A percentile compares a stretch with the other conserved stretches of the same genome.
phyloP scores from a whole-genome alignment of 2,797 vertebrate genomes.

The Spinus olivaceus region DNA sequence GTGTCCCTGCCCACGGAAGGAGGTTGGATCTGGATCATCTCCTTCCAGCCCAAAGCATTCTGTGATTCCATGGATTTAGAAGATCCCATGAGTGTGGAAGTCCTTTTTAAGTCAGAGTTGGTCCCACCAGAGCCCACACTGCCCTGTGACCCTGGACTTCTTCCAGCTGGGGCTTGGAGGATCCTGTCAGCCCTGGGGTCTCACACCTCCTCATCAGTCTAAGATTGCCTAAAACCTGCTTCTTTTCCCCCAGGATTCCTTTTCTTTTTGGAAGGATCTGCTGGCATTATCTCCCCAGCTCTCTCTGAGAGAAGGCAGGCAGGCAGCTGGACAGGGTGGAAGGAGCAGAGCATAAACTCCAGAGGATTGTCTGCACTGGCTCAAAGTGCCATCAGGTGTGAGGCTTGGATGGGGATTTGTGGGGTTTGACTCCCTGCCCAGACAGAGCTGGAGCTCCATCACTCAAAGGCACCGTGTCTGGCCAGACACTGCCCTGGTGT shows the following conservation, averaged over 20 bases:
- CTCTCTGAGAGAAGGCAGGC: not conserved
- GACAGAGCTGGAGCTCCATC: slow-evolving; percentile 38
- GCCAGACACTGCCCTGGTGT: slow-evolving; percentile 41
- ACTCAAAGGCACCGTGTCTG: not conserved
- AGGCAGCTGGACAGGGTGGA: not conserved
- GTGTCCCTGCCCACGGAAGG: not conserved
- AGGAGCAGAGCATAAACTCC: not conserved
- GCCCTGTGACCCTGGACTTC: not conserved
- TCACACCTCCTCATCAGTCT: not conserved
- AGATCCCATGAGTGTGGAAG: not conserved
- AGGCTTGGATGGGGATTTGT: slow-evolving; percentile 43
- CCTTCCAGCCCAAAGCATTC: not conserved
- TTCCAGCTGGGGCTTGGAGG: not conserved
- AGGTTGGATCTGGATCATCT: not conserved
- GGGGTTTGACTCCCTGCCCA: slow-evolving; percentile 21
- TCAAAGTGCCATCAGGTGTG: slow-evolving; percentile 51
- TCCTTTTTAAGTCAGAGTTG: not conserved
- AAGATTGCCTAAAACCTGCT: not conserved
- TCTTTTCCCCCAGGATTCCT: not conserved
- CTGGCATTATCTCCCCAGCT: not conserved
- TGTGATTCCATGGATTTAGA: not conserved
- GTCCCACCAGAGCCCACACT: not conserved
- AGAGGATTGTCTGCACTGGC: slow-evolving; percentile 7
- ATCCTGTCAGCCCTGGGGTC: fast-evolving
- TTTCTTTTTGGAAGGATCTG: not conserved